Evolutionary conservation across 2,888 invertebrate genomes (phyloP).

Genomic region (Hydrotaea diabolus): DNA sequence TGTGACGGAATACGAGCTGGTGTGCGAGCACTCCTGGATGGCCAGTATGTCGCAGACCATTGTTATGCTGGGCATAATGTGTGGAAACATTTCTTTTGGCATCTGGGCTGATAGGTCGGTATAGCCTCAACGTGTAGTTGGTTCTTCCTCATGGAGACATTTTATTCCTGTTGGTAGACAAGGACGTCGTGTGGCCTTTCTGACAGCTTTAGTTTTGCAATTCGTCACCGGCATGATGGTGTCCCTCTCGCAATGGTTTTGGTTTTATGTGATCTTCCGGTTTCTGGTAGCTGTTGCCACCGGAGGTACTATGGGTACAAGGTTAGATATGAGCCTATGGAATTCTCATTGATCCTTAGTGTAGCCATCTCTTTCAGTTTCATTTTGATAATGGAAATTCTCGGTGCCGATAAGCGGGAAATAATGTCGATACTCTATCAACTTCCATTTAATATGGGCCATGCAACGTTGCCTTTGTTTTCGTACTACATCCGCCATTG

Average conservation of each 20-base stretch:
- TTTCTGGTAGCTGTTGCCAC: conserved; percentile 89
- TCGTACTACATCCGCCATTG: conserved; percentile 86
- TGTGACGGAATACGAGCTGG: conserved; percentile 88
- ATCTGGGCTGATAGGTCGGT: conserved; percentile 88
- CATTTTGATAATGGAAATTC: conserved; percentile 86
- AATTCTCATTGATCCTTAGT: neutral
- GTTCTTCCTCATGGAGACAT: too few relatives aligned
- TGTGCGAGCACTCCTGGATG: conserved; percentile 82
- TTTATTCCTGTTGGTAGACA: too few relatives aligned
- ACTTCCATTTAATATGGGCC: conserved; percentile 87
- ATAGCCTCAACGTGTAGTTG: neutral
- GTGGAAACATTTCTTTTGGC: conserved; percentile 89
- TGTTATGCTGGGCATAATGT: conserved; percentile 89
- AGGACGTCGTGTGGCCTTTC: conserved; percentile 88
- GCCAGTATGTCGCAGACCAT: conserved; percentile 89
- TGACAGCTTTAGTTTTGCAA: conserved; percentile 88
- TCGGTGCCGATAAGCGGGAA: conserved; percentile 83
- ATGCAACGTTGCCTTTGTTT: conserved; percentile 84
- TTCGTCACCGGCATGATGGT: conserved; percentile 86
- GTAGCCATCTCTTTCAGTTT: conserved; percentile 81
- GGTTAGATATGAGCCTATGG: conserved; percentile 68
- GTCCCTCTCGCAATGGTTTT: conserved; percentile 86
- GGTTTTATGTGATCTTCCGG: conserved; percentile 85
- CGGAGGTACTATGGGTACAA: conserved; percentile 91
- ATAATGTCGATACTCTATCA: conserved; percentile 83